A percentile compares a stretch with the other conserved stretches of the same genome.
These are phyloP conservation scores for Graptemys geographica DNA, from an alignment of 2,797 vertebrate genomes.

Conservation along the genomic window DNA sequence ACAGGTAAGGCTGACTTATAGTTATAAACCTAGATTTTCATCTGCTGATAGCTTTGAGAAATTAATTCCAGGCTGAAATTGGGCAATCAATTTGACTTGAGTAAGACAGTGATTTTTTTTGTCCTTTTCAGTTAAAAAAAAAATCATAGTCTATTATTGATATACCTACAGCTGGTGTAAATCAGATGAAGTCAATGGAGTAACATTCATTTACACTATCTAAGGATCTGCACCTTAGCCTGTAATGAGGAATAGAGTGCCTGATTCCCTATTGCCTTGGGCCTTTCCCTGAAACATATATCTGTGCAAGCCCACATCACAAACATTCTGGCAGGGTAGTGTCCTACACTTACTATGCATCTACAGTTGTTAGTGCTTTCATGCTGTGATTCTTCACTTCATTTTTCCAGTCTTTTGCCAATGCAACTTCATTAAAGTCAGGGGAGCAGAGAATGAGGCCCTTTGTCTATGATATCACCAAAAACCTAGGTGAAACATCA, in stretches of 20 bases:
- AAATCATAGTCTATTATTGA: too few relatives aligned
- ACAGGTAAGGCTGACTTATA: not conserved
- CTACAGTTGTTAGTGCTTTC: not conserved
- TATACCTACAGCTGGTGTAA: not conserved
- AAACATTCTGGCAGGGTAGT: not conserved
- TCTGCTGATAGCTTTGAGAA: not conserved
- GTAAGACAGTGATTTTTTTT: not conserved
- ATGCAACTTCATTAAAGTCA: not conserved
- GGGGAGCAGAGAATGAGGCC: not conserved
- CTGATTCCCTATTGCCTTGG: not conserved
- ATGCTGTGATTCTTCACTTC: not conserved
- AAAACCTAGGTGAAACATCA: slow-evolving; percentile 42
- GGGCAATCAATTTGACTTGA: not conserved
- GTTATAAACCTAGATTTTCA: not conserved
- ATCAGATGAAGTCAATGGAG: not conserved
- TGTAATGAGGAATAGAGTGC: not conserved
- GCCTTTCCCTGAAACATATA: not conserved
- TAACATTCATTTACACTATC: not conserved
- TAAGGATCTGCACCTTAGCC: not conserved
- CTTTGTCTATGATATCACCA: slow-evolving; percentile 20
- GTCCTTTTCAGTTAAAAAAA: not conserved
- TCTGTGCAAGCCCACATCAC: not conserved
- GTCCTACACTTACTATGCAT: not conserved
- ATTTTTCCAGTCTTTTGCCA: not conserved
- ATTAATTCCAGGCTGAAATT: not conserved